Evolutionary conservation across 1,140 invertebrate species (phyloP), one percentile per base, ranked within the genome.

Genomic region (Cardiocondyla obscurior): DNA sequence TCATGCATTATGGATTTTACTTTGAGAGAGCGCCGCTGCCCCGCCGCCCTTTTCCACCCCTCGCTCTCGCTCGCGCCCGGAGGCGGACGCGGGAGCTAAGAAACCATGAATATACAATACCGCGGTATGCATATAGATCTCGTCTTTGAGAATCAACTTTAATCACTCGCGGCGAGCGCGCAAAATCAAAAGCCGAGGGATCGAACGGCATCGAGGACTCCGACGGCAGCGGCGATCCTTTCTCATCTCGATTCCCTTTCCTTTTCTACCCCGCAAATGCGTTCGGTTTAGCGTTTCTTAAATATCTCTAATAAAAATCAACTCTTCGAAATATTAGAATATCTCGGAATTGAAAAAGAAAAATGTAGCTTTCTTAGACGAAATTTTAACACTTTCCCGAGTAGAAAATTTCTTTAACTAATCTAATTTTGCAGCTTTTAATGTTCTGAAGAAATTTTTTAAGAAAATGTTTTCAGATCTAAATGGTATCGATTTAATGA

Each of bases 51-150:
- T 22, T 16, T 28, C 49, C 67, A n/a, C 16, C 28, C 44, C 65
- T n/a, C 42, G 67, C 39, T 14, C 36, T 19, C 36, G 22, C 55
- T n/a, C 67, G 55, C 74, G 44, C 81, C 42, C 77, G 83, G 88
- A 92, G 88, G 88, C 89, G 87, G 84, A 88, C 85, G 74, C 53
- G 70, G 28, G 25, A 91, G 88, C 91, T 93, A 93, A 93, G 93
- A 93, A 93, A 94, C 93, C 92, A 94, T 94, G 93, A 94, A 94
- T 94, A 94, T 94, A 94, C 93, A 94, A 94, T 94, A 94, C 90
- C 86, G 76, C 60, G 79, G 87, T 91, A 92, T 93, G 89, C 90
- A 92, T 92, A 90, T 90, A 92, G 89, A 92, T 90, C 88, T 88
- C 84, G 89, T 82, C 90, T 91, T 92, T 90, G 89, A 88, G 88